Base-by-base conservation (phyloP, 2,888 invertebrate genomes). In the Nomada lathburiana region DNA sequence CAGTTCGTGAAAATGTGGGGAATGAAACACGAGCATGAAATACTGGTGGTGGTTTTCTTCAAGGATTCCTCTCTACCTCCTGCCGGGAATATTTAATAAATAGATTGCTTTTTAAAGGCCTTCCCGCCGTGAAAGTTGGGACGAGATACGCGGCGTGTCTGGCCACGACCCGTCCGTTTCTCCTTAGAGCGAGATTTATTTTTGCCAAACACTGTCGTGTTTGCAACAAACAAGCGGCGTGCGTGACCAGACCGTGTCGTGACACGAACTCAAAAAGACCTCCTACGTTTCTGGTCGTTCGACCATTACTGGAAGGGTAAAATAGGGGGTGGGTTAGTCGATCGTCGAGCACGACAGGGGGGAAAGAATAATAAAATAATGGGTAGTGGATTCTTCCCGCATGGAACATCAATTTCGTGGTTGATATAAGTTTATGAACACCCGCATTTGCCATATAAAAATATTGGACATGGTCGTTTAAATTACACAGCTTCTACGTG, bases 171-270 rank as follows among this genome's bases (percentile, higher is more conserved):
- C 69, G 26, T 47, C 42, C 57, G 44, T 69, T 69, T 59, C 44
- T 59, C 55, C 69, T 69, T 23, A 18, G 10, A 1, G 9, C 18
- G 53, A 44, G 64, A 80, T 80, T 80, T 60, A 80, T 65, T 70
- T 70, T 70, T 53, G 57, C 57, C 59, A 23, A 65, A 52, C 57
- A 2, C 47, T 67, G 71, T 53, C 55, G 53, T 62, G 68, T 68
- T 69, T 69, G 64, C 67, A 64, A 71, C 65, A 71, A 78, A 71
- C 74, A 67, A 70, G 57, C 67, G 16, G 47, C 62, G 73, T 89
- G 88, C 88, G 88, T 89, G 89, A 83, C 82, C 80, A 72, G 63
- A 75, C 50, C 64, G 78, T 87, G 79, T 83, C 88, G 86, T 88
- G 86, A 85, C 83, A 65, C 70, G 70, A 69, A 50, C 70, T 76